These are phyloP conservation scores for Helarctos malayanus DNA, from an alignment of 2,797 vertebrate genomes.

Conservation along the genomic window DNA sequence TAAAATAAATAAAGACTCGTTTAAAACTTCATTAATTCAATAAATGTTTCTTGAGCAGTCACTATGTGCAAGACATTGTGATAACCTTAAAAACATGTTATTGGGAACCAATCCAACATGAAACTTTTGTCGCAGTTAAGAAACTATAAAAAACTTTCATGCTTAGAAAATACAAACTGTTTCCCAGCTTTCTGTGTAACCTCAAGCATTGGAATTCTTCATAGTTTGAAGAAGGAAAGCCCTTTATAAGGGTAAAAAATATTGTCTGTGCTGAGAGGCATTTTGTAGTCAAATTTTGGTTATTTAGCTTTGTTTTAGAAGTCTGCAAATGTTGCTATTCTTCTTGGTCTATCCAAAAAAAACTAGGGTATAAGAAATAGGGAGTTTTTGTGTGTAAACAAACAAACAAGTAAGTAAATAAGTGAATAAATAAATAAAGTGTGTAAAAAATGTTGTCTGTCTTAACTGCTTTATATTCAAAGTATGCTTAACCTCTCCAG, in stretches of 20 bases:
- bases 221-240: constrained; percentile 3
- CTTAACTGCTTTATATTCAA: neutral
- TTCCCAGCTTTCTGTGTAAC: neutral
- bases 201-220: neutral
- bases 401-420: neutral
- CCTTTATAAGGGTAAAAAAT: neutral
- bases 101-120: neutral
- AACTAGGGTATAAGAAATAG: neutral
- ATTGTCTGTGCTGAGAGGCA: neutral
- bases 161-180: constrained; percentile 18
- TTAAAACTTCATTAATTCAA: constrained; percentile 57
- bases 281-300: neutral
- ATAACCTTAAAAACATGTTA: constrained; percentile 55
- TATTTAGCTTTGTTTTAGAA: neutral
- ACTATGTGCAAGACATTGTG: neutral
- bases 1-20: constrained; percentile 24
- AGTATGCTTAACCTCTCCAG: neutral
- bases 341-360: neutral
- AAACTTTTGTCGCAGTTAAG: constrained; percentile 31
- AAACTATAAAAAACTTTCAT: constrained; percentile 34
- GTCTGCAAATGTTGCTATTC: neutral
- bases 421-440: neutral
- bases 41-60: constrained; percentile 1
- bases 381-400: neutral
- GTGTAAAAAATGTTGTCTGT: neutral